These are phyloP conservation scores for Myiotriccus ornatus DNA, from an alignment of 2,797 vertebrate genomes.

Conservation along the genomic window DNA sequence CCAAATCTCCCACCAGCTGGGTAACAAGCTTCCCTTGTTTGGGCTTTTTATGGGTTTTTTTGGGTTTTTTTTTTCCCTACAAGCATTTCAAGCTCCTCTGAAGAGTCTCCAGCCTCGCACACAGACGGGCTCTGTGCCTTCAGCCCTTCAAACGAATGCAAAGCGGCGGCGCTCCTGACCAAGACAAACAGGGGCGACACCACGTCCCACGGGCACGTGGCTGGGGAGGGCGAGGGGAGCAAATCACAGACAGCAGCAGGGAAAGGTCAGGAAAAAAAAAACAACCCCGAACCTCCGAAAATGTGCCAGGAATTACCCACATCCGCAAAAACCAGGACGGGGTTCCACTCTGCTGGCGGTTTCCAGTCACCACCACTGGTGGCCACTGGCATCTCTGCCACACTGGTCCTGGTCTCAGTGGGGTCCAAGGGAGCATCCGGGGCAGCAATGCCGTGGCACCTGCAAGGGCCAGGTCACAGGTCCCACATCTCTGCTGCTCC, in stretches of 20 bases:
- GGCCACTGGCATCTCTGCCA: not conserved
- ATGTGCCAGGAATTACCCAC: not conserved
- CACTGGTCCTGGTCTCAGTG: fast-evolving
- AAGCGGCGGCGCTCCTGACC: not conserved
- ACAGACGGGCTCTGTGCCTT: constrained; percentile 50
- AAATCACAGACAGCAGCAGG: not conserved
- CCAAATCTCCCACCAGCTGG: not conserved
- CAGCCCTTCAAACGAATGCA: not conserved
- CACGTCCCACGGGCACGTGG: not conserved
- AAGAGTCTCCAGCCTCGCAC: not conserved
- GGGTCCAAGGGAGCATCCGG: fast-evolving
- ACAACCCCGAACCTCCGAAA: fast-evolving
- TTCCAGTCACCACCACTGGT: not conserved
- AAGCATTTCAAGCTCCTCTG: not conserved
- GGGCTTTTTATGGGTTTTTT: not conserved
- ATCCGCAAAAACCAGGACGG: not conserved
- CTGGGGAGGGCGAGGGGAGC: not conserved
- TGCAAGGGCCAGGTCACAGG: not conserved
- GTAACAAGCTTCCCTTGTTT: constrained; percentile 33
- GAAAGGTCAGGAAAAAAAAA: not conserved
- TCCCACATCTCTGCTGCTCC: not conserved
- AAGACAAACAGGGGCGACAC: not conserved
- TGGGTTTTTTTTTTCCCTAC: not conserved
- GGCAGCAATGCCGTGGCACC: not conserved
- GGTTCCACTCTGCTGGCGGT: not conserved